phyloP scores from a whole-genome alignment of 2,797 vertebrate species.

The Epinephelus malabaricus region DNA sequence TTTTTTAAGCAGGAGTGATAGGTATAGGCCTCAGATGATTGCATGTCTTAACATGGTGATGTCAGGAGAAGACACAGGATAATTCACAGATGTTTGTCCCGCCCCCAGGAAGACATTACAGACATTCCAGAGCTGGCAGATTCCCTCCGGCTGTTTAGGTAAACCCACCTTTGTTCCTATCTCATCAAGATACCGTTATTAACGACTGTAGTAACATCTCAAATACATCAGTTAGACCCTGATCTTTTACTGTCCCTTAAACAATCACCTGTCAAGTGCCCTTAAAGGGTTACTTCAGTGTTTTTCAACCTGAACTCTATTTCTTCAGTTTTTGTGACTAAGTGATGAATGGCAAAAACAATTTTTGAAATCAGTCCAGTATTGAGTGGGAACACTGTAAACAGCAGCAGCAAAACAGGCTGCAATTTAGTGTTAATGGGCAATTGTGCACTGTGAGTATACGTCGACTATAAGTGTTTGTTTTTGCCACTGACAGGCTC shows the following conservation, averaged over 20 bases:
- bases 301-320: too few species aligned
- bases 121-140: constrained; percentile 97
- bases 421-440: too few species aligned
- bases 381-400: too few species aligned
- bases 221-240: not conserved
- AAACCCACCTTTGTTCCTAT: constrained; percentile 70
- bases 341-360: too few species aligned
- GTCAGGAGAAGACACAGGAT: constrained; percentile 54
- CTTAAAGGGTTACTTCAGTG: too few species aligned
- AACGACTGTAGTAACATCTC: not conserved
- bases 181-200: not conserved
- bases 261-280: not conserved
- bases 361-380: too few species aligned
- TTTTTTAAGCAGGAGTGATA: constrained; percentile 46
- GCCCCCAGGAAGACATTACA: constrained; percentile 97
- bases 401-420: too few species aligned
- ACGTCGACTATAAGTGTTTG: too few species aligned
- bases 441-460: too few species aligned
- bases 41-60: constrained; percentile 61
- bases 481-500: too few species aligned
- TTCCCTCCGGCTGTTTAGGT: constrained; percentile 95
- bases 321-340: too few species aligned
- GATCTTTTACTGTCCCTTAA: not conserved
- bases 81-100: constrained; percentile 76
- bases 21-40: constrained; percentile 47